phyloP scores from a whole-genome alignment of 2,797 vertebrate genomes.

The Tangara arthus region DNA sequence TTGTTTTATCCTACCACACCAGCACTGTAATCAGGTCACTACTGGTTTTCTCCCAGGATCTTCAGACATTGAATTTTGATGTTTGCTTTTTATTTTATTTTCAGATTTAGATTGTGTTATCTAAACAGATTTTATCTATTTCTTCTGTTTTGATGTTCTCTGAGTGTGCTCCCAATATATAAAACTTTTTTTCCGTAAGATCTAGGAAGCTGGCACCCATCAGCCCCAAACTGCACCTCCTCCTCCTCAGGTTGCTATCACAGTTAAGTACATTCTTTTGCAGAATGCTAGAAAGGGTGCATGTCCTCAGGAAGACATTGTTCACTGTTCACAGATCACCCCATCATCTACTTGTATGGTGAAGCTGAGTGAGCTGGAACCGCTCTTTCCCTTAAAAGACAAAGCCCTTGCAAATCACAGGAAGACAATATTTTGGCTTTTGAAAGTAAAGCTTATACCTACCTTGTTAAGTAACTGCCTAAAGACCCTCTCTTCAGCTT shows the following conservation, averaged over 20 bases:
- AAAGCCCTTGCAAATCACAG: background rate
- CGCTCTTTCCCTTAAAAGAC: background rate
- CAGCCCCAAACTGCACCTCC: background rate
- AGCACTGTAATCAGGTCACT: background rate
- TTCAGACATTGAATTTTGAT: background rate
- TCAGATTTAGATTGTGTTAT: background rate
- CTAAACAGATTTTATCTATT: background rate
- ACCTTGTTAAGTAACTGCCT: background rate
- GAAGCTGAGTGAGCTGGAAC: background rate
- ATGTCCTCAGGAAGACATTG: background rate
- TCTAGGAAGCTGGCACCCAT: fast-evolving
- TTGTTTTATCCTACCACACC: background rate
- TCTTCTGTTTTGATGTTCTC: background rate
- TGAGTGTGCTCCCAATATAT: background rate
- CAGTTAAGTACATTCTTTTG: background rate
- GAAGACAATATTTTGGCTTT: background rate
- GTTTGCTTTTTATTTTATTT: background rate
- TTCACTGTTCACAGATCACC: background rate
- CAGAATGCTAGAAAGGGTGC: background rate
- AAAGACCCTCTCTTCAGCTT: background rate
- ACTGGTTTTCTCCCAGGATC: background rate
- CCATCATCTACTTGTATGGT: background rate
- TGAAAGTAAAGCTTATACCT: background rate
- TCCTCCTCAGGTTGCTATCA: background rate
- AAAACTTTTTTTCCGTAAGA: background rate